These are phyloP conservation scores for Paracentrotus lividus DNA, from an alignment of 53 echinoderm and acorn worm species.

Conservation along the genomic window DNA sequence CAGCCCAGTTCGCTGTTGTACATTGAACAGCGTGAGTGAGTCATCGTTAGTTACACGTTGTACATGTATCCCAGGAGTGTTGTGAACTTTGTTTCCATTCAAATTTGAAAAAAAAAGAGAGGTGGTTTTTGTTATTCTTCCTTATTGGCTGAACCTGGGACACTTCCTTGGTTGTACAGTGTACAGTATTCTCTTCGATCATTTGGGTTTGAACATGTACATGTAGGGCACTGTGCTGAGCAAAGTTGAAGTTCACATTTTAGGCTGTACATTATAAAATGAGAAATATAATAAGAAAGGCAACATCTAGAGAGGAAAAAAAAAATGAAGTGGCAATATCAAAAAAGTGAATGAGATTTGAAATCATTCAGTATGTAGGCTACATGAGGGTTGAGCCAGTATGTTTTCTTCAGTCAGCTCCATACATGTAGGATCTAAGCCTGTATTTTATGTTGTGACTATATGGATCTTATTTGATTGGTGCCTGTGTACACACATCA, in stretches of 20 bases:
- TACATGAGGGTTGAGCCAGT: no score
- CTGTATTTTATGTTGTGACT: no score
- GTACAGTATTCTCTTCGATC: no score
- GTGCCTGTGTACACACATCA: no score
- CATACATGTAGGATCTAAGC: no score
- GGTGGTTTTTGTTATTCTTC: background rate
- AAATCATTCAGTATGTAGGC: no score
- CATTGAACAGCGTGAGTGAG: background rate
- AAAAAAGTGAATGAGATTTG: no score
- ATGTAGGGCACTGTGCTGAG: background rate
- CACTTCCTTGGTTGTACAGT: background rate
- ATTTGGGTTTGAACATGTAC: no score
- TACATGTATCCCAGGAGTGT: constrained; percentile 44
- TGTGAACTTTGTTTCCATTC: constrained; percentile 69
- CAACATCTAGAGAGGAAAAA: background rate
- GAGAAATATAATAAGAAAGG: background rate
- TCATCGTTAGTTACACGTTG: constrained; percentile 55
- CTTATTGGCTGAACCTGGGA: background rate
- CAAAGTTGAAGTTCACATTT: no score
- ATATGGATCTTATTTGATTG: no score
- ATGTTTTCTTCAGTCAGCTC: no score
- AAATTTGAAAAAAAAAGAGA: constrained; percentile 48
- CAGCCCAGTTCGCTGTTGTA: background rate
- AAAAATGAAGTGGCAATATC: background rate
- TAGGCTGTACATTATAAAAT: background rate